phyloP scores from a whole-genome alignment of 1,140 invertebrate species.

The Meteorus sp. region DNA sequence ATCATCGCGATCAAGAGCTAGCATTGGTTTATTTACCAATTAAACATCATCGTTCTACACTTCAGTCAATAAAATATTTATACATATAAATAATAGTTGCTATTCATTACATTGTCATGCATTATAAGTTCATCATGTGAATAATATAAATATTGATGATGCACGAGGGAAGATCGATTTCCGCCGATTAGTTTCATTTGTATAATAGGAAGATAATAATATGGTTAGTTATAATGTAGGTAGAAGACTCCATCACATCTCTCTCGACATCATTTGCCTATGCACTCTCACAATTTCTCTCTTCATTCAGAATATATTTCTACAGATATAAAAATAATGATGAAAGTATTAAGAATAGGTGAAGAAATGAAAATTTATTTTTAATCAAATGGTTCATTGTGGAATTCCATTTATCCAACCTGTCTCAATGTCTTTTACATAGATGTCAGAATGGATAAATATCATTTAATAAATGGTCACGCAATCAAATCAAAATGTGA shows the following conservation, averaged over 20 bases:
- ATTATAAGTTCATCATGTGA: slow-evolving; percentile 1
- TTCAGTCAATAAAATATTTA: neutral
- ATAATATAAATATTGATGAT: slow-evolving; percentile 17
- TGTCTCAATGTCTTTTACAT: no score
- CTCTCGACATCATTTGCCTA: no score
- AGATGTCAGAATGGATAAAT: no score
- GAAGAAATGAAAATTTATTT: no score
- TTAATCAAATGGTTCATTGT: no score
- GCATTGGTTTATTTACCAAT: neutral
- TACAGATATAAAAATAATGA: no score
- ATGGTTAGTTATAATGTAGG: slow-evolving; percentile 5
- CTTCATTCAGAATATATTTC: no score
- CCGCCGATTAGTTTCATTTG: slow-evolving; percentile 17
- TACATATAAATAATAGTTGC: neutral
- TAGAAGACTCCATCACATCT: neutral
- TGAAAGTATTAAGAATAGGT: no score
- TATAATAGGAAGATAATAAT: slow-evolving; percentile 8
- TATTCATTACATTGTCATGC: neutral
- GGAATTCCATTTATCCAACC: no score
- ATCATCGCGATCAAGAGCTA: neutral
- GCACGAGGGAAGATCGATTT: slow-evolving; percentile 18
- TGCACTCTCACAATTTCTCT: no score
- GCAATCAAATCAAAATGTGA: no score
- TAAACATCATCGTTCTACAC: neutral
- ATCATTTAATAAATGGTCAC: no score